Evolutionary conservation across 2,113 vertebrate species (phyloP).

Genomic region (Dipodomys spectabilis): DNA sequence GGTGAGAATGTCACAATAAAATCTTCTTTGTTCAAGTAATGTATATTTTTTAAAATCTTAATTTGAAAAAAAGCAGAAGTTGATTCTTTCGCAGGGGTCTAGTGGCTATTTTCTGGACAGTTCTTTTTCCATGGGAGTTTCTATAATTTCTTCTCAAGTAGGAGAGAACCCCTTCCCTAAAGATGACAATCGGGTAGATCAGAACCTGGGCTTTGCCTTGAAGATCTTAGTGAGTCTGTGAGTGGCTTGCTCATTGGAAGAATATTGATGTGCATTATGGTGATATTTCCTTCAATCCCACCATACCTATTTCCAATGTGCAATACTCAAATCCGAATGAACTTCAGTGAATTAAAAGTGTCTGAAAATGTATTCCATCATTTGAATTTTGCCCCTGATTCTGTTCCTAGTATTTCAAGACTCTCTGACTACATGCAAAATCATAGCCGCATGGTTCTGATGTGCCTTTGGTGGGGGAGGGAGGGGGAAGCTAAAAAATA

Average conservation of each 20-base stretch:
- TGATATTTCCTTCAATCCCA: slow-evolving; percentile 88
- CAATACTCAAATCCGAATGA: slow-evolving; percentile 91
- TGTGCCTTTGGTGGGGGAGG: slow-evolving; percentile 87
- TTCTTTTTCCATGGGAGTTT: slow-evolving; percentile 93
- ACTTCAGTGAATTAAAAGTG: slow-evolving; percentile 90
- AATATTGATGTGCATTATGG: slow-evolving; percentile 86
- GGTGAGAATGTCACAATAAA: no score
- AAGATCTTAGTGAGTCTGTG: slow-evolving; percentile 92
- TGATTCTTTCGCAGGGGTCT: slow-evolving; percentile 92
- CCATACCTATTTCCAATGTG: slow-evolving; percentile 91
- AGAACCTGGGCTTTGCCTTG: slow-evolving; percentile 87
- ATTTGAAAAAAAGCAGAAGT: slow-evolving; percentile 80
- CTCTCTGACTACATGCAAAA: slow-evolving; percentile 94
- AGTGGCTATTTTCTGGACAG: slow-evolving; percentile 92
- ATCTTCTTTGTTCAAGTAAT: no score
- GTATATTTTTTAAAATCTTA: no score
- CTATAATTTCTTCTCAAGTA: slow-evolving; percentile 87
- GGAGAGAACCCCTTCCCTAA: slow-evolving; percentile 87
- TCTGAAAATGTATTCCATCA: slow-evolving; percentile 92
- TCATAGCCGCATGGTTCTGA: slow-evolving; percentile 92
- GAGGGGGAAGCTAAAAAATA: slow-evolving; percentile 88
- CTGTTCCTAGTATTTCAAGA: slow-evolving; percentile 92
- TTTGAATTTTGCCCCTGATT: slow-evolving; percentile 95
- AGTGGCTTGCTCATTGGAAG: slow-evolving; percentile 91
- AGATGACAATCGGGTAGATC: slow-evolving; percentile 89